Base-by-base conservation (phyloP, 1,140 invertebrate species). In the Scaptomyza hsui region DNA sequence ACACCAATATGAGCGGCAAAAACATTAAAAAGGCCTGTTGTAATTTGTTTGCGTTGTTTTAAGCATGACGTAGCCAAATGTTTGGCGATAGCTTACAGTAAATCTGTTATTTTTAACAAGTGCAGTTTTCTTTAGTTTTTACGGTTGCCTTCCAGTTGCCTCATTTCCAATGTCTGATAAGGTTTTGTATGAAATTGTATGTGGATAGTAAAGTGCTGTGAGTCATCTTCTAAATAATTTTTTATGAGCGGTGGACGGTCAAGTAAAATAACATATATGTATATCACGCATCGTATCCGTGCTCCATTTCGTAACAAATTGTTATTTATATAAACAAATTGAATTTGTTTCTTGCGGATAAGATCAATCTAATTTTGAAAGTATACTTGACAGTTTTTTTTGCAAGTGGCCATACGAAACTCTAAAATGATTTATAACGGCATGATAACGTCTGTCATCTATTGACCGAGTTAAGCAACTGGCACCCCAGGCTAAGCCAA, bases 381-480 rank as follows among this genome's bases (percentile, higher is more conserved):
- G 41, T 18, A 39, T 39, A 39, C 32, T 37, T n/a, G 0, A 9
- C 24, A 1, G 10, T 37, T 55, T 44, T 53, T 57, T 64, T 35
- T 15, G 19, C 18, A 44, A 13, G 5, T 45, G 15, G 26, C 24
- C 24, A 41, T 18, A 18, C 7, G 39, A 51, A 41, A 62, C 55
- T 42, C 16, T 9, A 16, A 19, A 21, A 69, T 83, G 80, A 83
- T 85, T 79, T 75, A 83, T 75, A 59, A 45, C 37, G n/a, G 48
- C 19, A 12, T 29, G 72, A 83, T 83, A 83, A 72, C 39, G 13
- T 52, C 44, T 52, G 13, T 61, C 35, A 53, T 70, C 59, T 41
- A 37, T 24, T 75, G 59, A 75, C 78, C 71, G 63, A 81, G 69
- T 82, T 78, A 82, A 39, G 26, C 24, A 37, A 42, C 42, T 49